phyloP scores from a whole-genome alignment of 2,888 invertebrate species.

The Scelioninae gen. 1 region DNA sequence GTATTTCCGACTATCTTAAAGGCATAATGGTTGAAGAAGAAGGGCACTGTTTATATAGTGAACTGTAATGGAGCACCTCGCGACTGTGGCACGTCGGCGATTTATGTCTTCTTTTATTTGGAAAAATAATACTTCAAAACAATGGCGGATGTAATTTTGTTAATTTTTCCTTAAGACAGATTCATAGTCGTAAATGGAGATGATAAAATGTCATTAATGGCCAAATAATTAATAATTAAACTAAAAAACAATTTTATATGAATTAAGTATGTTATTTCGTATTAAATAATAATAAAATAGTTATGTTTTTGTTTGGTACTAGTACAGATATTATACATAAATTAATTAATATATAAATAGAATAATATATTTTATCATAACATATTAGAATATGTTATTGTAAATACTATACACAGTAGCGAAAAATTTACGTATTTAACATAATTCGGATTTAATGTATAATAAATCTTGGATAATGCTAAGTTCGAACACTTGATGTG shows the following conservation, averaged over 20 bases:
- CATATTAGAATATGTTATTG: too few relatives aligned
- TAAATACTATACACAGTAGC: too few relatives aligned
- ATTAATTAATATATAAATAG: too few relatives aligned
- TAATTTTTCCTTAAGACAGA: slow-evolving; percentile 24
- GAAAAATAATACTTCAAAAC: slow-evolving; percentile 75
- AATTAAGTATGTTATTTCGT: too few relatives aligned
- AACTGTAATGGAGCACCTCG: slow-evolving; percentile 78
- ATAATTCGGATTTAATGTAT: background rate
- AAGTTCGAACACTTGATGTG: slow-evolving; percentile 15
- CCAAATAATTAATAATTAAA: background rate
- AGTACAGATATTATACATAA: too few relatives aligned
- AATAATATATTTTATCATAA: too few relatives aligned
- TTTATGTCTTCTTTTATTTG: slow-evolving; percentile 82
- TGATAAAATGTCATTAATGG: slow-evolving; percentile 22
- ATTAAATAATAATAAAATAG: too few relatives aligned
- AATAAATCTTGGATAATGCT: slow-evolving; percentile 17
- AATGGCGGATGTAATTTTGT: slow-evolving; percentile 50
- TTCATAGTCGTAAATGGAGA: slow-evolving; percentile 8
- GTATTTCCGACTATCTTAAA: slow-evolving; percentile 78
- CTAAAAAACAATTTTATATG: background rate
- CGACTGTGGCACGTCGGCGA: slow-evolving; percentile 71
- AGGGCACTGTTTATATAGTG: slow-evolving; percentile 79
- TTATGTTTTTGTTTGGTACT: too few relatives aligned
- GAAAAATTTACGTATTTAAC: background rate
- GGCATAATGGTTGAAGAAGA: slow-evolving; percentile 81